Evolutionary conservation across 1,140 invertebrate species (phyloP).

Genomic region (Lordiphosa collinella): DNA sequence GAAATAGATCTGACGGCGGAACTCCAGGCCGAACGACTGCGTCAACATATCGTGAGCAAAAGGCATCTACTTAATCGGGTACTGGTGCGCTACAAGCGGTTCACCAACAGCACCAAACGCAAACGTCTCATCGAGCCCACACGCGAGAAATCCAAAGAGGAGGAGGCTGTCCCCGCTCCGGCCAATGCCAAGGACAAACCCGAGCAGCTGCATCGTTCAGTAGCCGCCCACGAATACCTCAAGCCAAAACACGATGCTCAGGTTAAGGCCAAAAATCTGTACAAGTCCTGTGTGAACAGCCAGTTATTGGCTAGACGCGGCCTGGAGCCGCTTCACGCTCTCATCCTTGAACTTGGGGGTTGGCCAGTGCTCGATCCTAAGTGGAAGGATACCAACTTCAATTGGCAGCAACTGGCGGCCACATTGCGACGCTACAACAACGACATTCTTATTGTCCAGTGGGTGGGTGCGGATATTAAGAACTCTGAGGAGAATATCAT

Average conservation of each 20-base stretch:
- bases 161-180: conserved; percentile 5
- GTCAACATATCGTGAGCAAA: conserved; percentile 51
- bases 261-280: conserved; percentile 89
- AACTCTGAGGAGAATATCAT: conserved; percentile 92
- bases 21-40: conserved; percentile 30
- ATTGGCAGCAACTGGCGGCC: conserved; percentile 88
- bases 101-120: conserved; percentile 35
- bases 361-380: conserved; percentile 89
- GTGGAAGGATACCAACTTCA: conserved; percentile 85
- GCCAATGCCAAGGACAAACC: conserved; percentile 15
- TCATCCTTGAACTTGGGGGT: conserved; percentile 88
- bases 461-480: conserved; percentile 93
- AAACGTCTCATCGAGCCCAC: conserved; percentile 46
- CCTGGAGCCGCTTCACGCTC: conserved; percentile 85
- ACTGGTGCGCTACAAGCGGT: conserved; percentile 60
- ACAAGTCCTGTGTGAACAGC: conserved; percentile 91
- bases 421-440: conserved; percentile 90
- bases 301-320: conserved; percentile 85
- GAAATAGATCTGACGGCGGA: conserved; percentile 38
- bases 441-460: conserved; percentile 88
- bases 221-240: conserved; percentile 13
- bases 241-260: conserved; percentile 81
- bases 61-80: conserved; percentile 49
- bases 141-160: conserved; percentile 49
- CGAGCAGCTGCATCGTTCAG: background rate